A percentile compares a stretch with the other conserved stretches of the same genome.
These are phyloP conservation scores for Ellobius talpinus DNA, from an alignment of 2,113 vertebrate species.

Conservation along the genomic window DNA sequence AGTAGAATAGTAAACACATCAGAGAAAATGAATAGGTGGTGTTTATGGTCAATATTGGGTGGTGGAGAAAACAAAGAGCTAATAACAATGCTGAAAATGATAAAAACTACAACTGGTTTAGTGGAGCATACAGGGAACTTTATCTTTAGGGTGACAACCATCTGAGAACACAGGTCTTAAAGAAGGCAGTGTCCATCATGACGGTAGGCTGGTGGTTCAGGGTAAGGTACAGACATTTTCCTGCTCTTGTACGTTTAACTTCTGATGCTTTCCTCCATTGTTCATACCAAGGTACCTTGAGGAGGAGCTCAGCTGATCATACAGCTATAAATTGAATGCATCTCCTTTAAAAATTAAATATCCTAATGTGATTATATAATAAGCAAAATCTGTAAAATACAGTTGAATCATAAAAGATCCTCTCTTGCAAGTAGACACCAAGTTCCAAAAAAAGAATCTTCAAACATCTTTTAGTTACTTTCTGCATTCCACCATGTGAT, in stretches of 20 bases:
- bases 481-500: neutral
- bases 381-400: neutral
- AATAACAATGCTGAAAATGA: neutral
- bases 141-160: neutral
- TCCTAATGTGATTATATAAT: neutral
- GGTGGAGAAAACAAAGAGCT: neutral
- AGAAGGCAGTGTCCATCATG: neutral
- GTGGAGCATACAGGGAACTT: neutral
- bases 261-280: neutral
- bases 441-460: neutral
- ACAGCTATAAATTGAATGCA: neutral
- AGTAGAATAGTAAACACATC: neutral
- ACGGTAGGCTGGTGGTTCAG: neutral
- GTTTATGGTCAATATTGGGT: neutral
- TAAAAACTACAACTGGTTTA: neutral
- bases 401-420: neutral
- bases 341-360: neutral
- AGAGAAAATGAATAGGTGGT: neutral
- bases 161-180: neutral
- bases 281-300: neutral
- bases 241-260: neutral
- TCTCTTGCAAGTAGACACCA: neutral
- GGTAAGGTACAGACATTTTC: neutral
- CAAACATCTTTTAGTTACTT: neutral
- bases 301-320: neutral